Evolutionary conservation across 64 coral and sea anemone species (phyloP), one percentile per base, ranked within the genome.

Genomic region (Pachyseris speciosa): DNA sequence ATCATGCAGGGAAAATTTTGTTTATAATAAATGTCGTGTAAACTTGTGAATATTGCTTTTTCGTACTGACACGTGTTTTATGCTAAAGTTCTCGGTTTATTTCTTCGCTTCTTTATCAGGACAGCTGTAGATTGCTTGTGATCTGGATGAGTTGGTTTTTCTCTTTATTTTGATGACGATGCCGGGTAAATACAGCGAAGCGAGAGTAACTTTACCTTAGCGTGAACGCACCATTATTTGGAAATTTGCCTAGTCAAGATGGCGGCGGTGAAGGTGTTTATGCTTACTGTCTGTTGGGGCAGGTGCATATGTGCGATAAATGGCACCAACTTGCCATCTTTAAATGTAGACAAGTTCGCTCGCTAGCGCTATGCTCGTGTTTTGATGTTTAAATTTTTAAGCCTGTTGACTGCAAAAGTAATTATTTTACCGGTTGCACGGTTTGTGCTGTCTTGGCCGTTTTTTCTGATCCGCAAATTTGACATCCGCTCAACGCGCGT

Each of bases 241-340:
- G 63, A 81, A 81, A 81, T 61, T 81, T 81, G 53, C 55, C 55
- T 20, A 81, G 49, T 61, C 77, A 81, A 81, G 77, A 81, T 81
- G 77, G 77, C 77, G 77, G 77, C 77, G 16, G 15, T 52, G 45
- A 27, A 34, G 47, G 44, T 52, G 74, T 77, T 77, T 45, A 53
- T 44, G 26, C 22, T 76, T 11, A 20, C 20, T 61, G 52, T 81
- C 33, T 81, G 20, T 40, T 39, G 12, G 25, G 17, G 77, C 77
- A 81, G 77, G 77, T 81, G 77, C 32, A 30, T 52, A 12, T 57
- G 47, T 29, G 44, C 33, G 50, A 79, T 49, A 79, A 79, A 22
- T 79, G 75, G 48, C 31, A 57, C 50, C 75, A 32, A 9, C 11
- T 15, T 30, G 0, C 1, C 20, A 38, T 19, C 22, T 22, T 5